phyloP scores from a whole-genome alignment of 2,888 invertebrate species.

The Habrosyne pyritoides region DNA sequence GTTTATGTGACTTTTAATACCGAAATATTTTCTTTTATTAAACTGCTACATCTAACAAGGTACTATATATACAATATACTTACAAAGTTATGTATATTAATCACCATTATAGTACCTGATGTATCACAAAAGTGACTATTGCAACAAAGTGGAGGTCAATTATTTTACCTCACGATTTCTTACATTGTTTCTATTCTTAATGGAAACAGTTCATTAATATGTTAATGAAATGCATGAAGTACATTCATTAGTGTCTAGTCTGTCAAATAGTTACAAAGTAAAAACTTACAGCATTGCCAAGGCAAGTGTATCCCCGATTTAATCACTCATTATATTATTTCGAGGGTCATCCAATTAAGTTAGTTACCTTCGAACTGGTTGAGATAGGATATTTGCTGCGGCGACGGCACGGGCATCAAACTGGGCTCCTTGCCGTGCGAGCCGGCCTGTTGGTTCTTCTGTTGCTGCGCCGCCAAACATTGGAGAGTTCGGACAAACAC shows the following conservation, averaged over 20 bases:
- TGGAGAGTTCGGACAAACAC: slow-evolving; percentile 82
- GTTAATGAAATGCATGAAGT: neutral
- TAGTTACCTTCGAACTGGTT: slow-evolving; percentile 94
- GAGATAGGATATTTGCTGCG: slow-evolving; percentile 97
- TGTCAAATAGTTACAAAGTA: slow-evolving; percentile 13
- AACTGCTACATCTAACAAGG: no score
- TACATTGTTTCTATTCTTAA: neutral
- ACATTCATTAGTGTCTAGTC: neutral
- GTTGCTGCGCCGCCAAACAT: slow-evolving; percentile 80
- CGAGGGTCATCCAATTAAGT: slow-evolving; percentile 50
- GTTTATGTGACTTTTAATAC: no score
- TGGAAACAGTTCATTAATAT: neutral
- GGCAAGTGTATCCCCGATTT: slow-evolving; percentile 37
- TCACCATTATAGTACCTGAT: neutral
- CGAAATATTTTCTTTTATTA: no score
- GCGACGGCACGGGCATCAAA: slow-evolving; percentile 97
- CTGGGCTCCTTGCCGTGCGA: slow-evolving; percentile 90
- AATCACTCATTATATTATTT: slow-evolving; percentile 34
- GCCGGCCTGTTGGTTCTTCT: slow-evolving; percentile 75
- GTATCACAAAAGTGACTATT: neutral
- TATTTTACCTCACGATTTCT: neutral
- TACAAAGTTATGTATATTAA: neutral
- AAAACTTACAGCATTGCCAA: slow-evolving; percentile 7
- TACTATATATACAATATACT: no score
- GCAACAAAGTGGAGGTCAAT: neutral